Conservation (phyloP, 2,113 vertebrate species). For the Ranitomeya imitator region DNA sequence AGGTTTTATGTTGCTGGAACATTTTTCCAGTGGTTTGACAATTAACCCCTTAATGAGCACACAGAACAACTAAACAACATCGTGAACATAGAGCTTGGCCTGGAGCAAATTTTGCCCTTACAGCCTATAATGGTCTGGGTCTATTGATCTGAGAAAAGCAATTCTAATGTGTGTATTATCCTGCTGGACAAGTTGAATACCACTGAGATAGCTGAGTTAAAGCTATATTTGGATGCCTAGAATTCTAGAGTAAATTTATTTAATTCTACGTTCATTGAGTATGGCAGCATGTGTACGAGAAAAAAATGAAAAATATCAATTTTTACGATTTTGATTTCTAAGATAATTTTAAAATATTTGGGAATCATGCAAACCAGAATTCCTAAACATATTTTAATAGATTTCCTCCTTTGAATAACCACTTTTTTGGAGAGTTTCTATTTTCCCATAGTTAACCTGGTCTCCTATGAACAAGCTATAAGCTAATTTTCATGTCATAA, state of each 20-base stretch:
- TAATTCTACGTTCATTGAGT: too few species aligned
- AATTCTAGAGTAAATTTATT: not conserved
- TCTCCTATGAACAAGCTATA: too few species aligned
- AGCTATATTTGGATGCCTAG: not conserved
- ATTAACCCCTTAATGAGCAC: not conserved
- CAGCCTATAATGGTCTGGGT: not conserved
- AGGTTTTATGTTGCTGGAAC: not conserved
- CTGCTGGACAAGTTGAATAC: not conserved
- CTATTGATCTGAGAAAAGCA: not conserved
- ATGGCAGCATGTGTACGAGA: too few species aligned
- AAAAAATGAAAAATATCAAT: too few species aligned
- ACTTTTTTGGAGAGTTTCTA: not conserved
- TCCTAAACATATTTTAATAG: not conserved
- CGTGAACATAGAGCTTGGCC: not conserved
- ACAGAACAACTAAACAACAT: too few species aligned
- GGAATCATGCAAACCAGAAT: not conserved
- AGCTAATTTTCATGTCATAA: too few species aligned
- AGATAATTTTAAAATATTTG: not conserved
- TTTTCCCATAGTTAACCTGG: too few species aligned
- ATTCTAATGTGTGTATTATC: not conserved
- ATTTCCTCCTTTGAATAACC: not conserved
- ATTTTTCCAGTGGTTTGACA: not conserved
- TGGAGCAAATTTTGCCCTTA: conserved; percentile 15
- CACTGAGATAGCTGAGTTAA: not conserved
- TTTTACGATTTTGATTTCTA: too few species aligned